Base-by-base conservation (phyloP, 1,140 invertebrate species). In the Cataglyphis hispanica region DNA sequence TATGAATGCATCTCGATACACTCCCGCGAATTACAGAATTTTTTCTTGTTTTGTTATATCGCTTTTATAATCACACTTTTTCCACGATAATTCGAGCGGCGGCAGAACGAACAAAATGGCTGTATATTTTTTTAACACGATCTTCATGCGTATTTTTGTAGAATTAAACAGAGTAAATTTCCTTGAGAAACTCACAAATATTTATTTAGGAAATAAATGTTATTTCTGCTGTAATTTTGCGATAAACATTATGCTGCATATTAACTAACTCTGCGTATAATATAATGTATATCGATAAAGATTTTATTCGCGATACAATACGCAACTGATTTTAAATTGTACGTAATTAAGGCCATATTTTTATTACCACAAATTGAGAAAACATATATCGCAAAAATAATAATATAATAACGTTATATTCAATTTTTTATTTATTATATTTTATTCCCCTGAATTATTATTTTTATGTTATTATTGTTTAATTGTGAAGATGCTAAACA, bases 51-150 rank as follows among this genome's bases (percentile, higher is more conserved):
- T 60, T 40, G 40, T 80, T 80, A 80, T 27, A 46, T 56, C 64
- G 46, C 11, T 69, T 80, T 80, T 80, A 69, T 22, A 50, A 22
- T 19, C 50, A 16, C n/a, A 70, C 77, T 80, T 80, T 70, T 53
- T 37, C 40, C 43, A 13, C 27, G 60, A 22, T 40, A 34, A 19
- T 34, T 37, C 16, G 61, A n/a, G 7, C 16, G 25, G 11, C 46
- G 46, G 63, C 27, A 22, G 22, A 16, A 61, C 37, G 22, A 10
- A 13, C 25, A 31, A 43, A 56, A 16, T 34, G 50, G 31, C 1
- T n/a, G 22, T 5, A 56, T 1, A 6, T 7, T 46, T 64, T 61
- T 80, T 34, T 56, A 5, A n/a, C n/a, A 10, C 16, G 19, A 22
- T 56, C 46, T 40, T 56, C 13, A 40, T 25, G 6, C 16, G 6